These are phyloP conservation scores for Tanytarsus gracilentus DNA, from an alignment of 2,888 invertebrate species.

Conservation along the genomic window DNA sequence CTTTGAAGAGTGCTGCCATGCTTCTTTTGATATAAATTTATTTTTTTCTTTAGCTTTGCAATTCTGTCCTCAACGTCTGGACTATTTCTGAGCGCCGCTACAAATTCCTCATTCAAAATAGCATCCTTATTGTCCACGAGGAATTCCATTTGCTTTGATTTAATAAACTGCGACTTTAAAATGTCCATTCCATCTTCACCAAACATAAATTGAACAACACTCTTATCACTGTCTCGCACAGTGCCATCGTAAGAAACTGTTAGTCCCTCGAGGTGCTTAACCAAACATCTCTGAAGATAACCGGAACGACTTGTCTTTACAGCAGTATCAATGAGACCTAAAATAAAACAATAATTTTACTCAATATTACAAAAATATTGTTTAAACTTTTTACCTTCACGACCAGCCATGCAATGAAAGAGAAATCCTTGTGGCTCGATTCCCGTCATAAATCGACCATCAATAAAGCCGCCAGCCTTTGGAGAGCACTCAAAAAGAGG, in stretches of 20 bases:
- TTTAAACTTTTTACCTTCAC: constrained; percentile 60
- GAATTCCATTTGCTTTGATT: constrained; percentile 64
- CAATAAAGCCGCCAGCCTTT: constrained; percentile 91
- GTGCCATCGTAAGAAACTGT: constrained; percentile 87
- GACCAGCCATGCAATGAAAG: constrained; percentile 99
- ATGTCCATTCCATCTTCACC: constrained; percentile 94
- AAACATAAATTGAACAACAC: constrained; percentile 86
- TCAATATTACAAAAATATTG: constrained; percentile 24
- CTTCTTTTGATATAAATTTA: constrained; percentile 54
- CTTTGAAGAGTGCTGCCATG: constrained; percentile 37
- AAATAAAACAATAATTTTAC: constrained; percentile 46
- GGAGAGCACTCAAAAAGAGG: constrained; percentile 78
- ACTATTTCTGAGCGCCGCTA: constrained; percentile 52
- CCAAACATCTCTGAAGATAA: constrained; percentile 91
- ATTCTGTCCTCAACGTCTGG: constrained; percentile 46
- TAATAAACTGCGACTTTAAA: constrained; percentile 74
- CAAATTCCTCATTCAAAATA: constrained; percentile 49
- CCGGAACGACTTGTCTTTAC: constrained; percentile 99
- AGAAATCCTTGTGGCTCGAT: constrained; percentile 97
- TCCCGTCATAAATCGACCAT: constrained; percentile 96
- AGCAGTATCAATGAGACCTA: constrained; percentile 98
- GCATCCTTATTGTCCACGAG: constrained; percentile 69
- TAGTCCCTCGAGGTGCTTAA: constrained; percentile 97
- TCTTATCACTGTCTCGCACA: constrained; percentile 89
- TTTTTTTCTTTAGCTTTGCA: constrained; percentile 49